These are phyloP conservation scores for Gobio occitaniae DNA, from an alignment of 2,797 vertebrate genomes.

Conservation along the genomic window DNA sequence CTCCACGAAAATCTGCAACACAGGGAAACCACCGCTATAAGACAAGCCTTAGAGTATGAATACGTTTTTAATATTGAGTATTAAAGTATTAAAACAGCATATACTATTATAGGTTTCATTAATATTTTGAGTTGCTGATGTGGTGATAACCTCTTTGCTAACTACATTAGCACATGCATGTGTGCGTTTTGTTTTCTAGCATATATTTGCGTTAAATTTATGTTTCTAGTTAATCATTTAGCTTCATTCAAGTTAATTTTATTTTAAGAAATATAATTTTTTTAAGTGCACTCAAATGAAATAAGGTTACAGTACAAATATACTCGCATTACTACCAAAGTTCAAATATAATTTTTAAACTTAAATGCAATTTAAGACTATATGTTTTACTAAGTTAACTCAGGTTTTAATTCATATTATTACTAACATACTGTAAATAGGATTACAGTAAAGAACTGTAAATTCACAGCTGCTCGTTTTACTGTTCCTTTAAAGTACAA, in stretches of 20 bases:
- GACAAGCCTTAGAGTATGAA: background rate
- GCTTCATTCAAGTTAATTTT: background rate
- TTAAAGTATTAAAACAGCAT: background rate
- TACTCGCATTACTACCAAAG: background rate
- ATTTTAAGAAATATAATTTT: background rate
- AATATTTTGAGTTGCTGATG: background rate
- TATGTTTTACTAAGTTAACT: background rate
- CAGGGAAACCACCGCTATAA: background rate
- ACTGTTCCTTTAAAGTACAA: background rate
- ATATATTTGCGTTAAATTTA: background rate
- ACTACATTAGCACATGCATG: background rate
- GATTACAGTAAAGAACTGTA: background rate
- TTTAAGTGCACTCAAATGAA: background rate
- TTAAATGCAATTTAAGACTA: background rate
- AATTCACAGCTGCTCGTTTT: background rate
- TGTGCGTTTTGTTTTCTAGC: background rate
- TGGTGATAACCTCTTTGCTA: background rate
- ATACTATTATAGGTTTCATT: background rate
- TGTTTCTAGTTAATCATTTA: background rate
- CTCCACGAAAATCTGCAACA: constrained; percentile 80
- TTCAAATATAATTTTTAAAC: background rate
- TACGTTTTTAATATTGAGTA: background rate
- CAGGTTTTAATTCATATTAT: background rate
- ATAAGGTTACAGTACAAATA: background rate
- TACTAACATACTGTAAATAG: background rate